A percentile compares a stretch with the other conserved stretches of the same genome.
phyloP scores from a whole-genome alignment of 2,888 invertebrate genomes.

The Ophonus ardosiacus region DNA sequence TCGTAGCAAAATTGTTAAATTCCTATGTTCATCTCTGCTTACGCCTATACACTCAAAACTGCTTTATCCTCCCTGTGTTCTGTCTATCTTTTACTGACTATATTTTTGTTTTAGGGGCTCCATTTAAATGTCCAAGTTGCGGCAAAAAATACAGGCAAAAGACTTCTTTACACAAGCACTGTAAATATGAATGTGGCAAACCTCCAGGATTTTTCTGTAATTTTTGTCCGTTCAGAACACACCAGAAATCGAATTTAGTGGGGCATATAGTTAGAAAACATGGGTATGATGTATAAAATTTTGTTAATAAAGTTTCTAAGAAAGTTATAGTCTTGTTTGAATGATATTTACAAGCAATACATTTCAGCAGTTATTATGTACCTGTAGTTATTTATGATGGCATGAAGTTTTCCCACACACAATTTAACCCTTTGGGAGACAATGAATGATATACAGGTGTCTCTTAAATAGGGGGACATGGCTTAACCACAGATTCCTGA shows the following conservation, averaged over 20 bases:
- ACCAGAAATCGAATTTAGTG: conserved; percentile 76
- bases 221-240: conserved; percentile 65
- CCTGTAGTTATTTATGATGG: too few relatives aligned
- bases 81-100: conserved; percentile 6
- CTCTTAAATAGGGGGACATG: too few relatives aligned
- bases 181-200: conserved; percentile 84
- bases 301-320: background rate
- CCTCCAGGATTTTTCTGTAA: conserved; percentile 70
- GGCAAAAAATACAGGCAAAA: conserved; percentile 87
- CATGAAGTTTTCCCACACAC: too few relatives aligned
- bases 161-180: conserved; percentile 84
- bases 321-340: background rate
- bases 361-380: background rate
- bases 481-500: too few relatives aligned
- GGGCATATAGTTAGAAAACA: conserved; percentile 70
- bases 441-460: too few relatives aligned
- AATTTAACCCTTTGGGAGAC: too few relatives aligned
- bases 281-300: background rate
- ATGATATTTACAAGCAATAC: background rate
- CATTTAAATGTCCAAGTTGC: conserved; percentile 82
- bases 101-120: conserved; percentile 54
- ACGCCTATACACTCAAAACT: too few relatives aligned
- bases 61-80: too few relatives aligned
- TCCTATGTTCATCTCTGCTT: too few relatives aligned
- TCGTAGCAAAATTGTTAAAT: too few relatives aligned